Percentiles rank a stretch among this genome's conserved stretches.
Evolutionary conservation across 1,140 invertebrate species (phyloP).

Genomic region (Lineus longissimus): DNA sequence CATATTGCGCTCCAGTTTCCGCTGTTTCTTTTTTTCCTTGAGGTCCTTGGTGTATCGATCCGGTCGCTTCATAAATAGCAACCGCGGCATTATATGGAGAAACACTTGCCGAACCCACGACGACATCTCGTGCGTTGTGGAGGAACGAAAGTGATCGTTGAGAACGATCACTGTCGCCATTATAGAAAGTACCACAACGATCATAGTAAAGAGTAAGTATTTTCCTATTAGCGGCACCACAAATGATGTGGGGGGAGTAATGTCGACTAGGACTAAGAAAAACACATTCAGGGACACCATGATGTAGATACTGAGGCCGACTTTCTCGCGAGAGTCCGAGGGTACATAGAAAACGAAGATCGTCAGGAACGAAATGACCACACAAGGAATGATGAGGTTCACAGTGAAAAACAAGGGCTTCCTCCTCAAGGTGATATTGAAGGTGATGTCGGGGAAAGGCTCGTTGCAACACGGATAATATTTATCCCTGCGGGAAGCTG

Average conservation of each 20-base stretch:
- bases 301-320: slow-evolving; percentile 53
- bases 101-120: slow-evolving; percentile 51
- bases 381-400: slow-evolving; percentile 54
- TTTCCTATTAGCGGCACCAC: slow-evolving; percentile 52
- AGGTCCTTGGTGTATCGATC: background rate
- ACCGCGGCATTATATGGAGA: slow-evolving; percentile 48
- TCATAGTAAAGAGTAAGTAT: slow-evolving; percentile 54
- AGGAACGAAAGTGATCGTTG: slow-evolving; percentile 50
- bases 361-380: slow-evolving; percentile 56
- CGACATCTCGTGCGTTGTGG: slow-evolving; percentile 52
- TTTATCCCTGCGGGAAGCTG: slow-evolving; percentile 53
- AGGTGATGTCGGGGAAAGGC: slow-evolving; percentile 94
- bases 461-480: slow-evolving; percentile 82
- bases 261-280: slow-evolving; percentile 52
- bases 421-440: slow-evolving; percentile 90
- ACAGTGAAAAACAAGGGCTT: slow-evolving; percentile 54
- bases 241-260: slow-evolving; percentile 53
- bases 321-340: slow-evolving; percentile 53
- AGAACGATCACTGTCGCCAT: slow-evolving; percentile 52
- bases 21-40: background rate
- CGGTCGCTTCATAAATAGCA: slow-evolving; percentile 51
- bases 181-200: slow-evolving; percentile 54
- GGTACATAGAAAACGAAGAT: slow-evolving; percentile 55
- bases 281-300: slow-evolving; percentile 54
- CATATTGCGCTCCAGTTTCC: background rate